Conservation (phyloP, 2,888 invertebrate species). For the Alloplasta piceator region DNA sequence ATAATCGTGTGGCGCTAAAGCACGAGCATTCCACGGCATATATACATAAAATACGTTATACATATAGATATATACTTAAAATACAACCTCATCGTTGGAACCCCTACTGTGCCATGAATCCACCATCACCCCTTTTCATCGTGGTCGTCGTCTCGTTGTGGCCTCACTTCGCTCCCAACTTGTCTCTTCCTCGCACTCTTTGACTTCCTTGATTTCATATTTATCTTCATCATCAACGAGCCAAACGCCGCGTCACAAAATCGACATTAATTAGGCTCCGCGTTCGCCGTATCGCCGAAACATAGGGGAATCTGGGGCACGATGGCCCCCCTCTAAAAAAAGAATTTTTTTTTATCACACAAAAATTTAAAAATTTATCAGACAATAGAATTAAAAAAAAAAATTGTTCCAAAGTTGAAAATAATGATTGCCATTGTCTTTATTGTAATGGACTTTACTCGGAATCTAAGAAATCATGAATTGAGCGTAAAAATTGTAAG, state of each 20-base stretch:
- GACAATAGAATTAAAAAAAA: no score
- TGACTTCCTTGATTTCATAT: conserved; percentile 54
- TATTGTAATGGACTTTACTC: no score
- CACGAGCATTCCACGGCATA: conserved; percentile 21
- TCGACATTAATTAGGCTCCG: conserved; percentile 43
- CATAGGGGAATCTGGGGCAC: no score
- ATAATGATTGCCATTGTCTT: no score
- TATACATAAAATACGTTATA: conserved; percentile 33
- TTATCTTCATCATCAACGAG: conserved; percentile 51
- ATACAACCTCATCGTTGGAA: conserved; percentile 1
- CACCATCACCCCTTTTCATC: not conserved
- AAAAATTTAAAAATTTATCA: no score
- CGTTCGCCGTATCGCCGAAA: not conserved
- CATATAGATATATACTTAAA: not conserved
- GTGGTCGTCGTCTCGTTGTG: conserved; percentile 32
- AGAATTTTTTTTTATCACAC: no score
- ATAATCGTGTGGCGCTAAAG: conserved; percentile 22
- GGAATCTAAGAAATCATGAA: no score
- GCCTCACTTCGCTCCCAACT: not conserved
- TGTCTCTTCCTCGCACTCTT: conserved; percentile 18
- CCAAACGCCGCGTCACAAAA: not conserved
- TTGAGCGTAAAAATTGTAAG: no score
- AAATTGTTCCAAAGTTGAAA: no score
- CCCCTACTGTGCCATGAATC: not conserved
- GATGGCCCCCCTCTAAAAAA: no score